phyloP scores from a whole-genome alignment of 2,888 invertebrate genomes.

The Drosophila pseudotakahashii region DNA sequence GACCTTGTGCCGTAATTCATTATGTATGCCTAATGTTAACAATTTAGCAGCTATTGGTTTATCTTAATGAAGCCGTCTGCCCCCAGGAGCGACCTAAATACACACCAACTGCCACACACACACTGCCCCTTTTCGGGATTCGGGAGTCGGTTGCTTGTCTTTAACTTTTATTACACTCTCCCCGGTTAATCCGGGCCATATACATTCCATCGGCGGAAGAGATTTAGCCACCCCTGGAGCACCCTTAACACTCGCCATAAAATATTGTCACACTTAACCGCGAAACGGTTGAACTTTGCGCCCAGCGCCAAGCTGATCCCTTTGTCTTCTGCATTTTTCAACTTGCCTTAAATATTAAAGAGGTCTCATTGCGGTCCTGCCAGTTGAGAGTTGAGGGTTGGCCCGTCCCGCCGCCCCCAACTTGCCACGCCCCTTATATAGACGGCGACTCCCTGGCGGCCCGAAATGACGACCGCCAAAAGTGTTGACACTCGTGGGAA shows the following conservation, averaged over 20 bases:
- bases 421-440: conserved; percentile 16
- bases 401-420: background rate
- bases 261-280: conserved; percentile 55
- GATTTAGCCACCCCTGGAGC: conserved; percentile 39
- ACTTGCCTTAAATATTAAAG: conserved; percentile 75
- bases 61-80: conserved; percentile 79
- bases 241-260: conserved; percentile 35
- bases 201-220: conserved; percentile 43
- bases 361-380: conserved; percentile 59
- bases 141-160: conserved; percentile 30
- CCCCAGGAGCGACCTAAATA: conserved; percentile 60
- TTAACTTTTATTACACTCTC: conserved; percentile 71
- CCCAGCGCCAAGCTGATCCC: conserved; percentile 37
- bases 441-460: conserved; percentile 31
- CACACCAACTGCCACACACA: conserved; percentile 43
- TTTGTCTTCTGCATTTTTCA: conserved; percentile 73
- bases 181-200: conserved; percentile 60
- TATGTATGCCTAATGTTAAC: conserved; percentile 79
- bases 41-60: conserved; percentile 80
- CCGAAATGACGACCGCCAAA: conserved; percentile 49
- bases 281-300: conserved; percentile 46
- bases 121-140: conserved; percentile 60
- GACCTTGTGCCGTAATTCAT: conserved; percentile 69
- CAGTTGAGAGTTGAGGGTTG: background rate
- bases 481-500: conserved; percentile 79